phyloP scores from a whole-genome alignment of 2,113 vertebrate genomes.

The Engystomops pustulosus region DNA sequence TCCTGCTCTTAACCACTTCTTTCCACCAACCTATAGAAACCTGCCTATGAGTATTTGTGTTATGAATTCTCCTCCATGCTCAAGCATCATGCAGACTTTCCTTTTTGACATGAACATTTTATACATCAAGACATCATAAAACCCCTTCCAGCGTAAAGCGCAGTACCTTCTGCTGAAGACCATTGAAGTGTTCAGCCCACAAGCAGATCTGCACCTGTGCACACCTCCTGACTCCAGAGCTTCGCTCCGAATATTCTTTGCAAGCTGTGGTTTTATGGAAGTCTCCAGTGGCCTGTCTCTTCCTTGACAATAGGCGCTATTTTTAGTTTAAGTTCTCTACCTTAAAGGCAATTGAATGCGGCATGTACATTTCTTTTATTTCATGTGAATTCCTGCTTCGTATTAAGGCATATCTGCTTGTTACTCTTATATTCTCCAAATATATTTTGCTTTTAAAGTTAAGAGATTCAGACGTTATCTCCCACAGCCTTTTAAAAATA shows the following conservation, averaged over 20 bases:
- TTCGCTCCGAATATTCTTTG: conserved; percentile 8
- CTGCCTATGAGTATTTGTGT: not conserved
- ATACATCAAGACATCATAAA: conserved; percentile 2
- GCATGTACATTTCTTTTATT: conserved; percentile 9
- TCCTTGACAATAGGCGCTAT: conserved; percentile 27
- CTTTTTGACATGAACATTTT: not conserved
- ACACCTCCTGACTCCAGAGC: conserved; percentile 19
- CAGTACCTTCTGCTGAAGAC: conserved; percentile 9
- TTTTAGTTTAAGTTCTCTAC: conserved; percentile 34
- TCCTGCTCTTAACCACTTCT: not conserved
- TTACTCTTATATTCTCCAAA: not conserved
- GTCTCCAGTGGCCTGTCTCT: conserved; percentile 29
- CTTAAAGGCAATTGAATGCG: conserved; percentile 27
- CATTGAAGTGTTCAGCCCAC: conserved; percentile 37
- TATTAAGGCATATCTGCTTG: conserved; percentile 10
- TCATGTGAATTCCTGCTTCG: conserved; percentile 1
- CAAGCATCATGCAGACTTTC: not conserved
- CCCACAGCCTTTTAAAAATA: too few relatives aligned
- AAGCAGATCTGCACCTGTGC: conserved; percentile 31
- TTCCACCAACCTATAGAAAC: not conserved
- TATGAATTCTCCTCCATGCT: not conserved
- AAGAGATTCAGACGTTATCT: not conserved
- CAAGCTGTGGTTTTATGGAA: conserved; percentile 28
- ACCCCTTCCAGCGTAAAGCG: conserved; percentile 6
- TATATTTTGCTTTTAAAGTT: not conserved